phyloP scores from a whole-genome alignment of 2,113 vertebrate genomes.

The Canis aureus region DNA sequence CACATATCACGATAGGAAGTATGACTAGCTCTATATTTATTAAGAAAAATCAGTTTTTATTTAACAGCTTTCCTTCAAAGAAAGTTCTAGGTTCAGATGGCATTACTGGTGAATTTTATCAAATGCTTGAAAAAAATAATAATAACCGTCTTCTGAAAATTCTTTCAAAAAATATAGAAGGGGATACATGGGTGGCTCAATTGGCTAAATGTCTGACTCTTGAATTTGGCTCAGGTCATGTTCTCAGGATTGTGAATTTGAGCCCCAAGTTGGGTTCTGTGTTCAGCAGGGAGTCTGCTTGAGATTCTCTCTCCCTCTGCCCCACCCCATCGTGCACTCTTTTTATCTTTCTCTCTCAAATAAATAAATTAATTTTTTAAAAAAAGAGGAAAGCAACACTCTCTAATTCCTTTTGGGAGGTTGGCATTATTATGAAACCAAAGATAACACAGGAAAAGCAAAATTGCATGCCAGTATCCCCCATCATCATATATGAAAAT shows the following conservation, averaged over 20 bases:
- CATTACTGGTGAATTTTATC: not conserved
- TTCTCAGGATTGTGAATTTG: not conserved
- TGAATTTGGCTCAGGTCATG: not conserved
- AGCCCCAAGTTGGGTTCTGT: not conserved
- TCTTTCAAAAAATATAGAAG: not conserved
- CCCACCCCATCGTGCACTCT: not conserved
- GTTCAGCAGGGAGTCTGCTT: not conserved
- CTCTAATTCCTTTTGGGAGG: not conserved
- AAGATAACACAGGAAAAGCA: not conserved
- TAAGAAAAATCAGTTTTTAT: not conserved
- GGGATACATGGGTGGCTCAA: not conserved
- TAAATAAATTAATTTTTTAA: not conserved
- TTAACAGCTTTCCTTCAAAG: not conserved
- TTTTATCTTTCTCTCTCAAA: not conserved
- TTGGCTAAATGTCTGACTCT: not conserved
- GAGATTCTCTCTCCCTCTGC: not conserved
- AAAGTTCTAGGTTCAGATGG: not conserved
- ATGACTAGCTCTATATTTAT: not conserved
- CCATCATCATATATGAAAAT: not conserved
- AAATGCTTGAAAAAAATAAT: not conserved
- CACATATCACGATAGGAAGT: not conserved
- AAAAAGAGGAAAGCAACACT: not conserved
- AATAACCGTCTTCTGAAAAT: not conserved
- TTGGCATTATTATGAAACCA: not conserved
- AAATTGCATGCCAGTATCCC: not conserved